phyloP scores from a whole-genome alignment of 2,888 invertebrate genomes.

The Luperina nickerlii region DNA sequence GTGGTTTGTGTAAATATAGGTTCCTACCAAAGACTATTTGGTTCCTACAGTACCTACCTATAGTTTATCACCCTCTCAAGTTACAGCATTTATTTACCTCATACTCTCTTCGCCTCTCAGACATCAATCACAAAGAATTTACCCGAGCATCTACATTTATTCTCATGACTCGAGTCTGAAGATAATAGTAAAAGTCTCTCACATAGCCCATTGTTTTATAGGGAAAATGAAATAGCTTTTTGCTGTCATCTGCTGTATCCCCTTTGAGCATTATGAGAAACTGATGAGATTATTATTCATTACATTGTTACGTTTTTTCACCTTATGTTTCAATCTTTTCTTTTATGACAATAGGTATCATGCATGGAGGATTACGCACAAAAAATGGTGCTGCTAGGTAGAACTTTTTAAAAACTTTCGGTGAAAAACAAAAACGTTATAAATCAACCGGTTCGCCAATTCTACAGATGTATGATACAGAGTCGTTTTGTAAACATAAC shows the following conservation, averaged over 20 bases:
- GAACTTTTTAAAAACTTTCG: neutral
- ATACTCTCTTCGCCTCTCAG: constrained; percentile 6
- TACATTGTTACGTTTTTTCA: constrained; percentile 35
- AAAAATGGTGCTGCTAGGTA: neutral
- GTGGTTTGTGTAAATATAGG: constrained; percentile 1
- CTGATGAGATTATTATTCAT: constrained; percentile 33
- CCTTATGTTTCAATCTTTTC: constrained; percentile 1
- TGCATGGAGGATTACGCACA: neutral
- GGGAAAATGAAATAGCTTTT: constrained; percentile 65
- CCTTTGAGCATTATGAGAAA: constrained; percentile 43
- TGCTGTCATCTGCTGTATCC: constrained; percentile 36
- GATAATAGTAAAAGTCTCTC: constrained; percentile 74
- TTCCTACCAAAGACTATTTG: neutral
- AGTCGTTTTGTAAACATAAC: constrained; percentile 73
- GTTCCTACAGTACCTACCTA: neutral
- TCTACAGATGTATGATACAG: constrained; percentile 23
- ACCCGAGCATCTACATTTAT: constrained; percentile 48
- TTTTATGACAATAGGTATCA: neutral
- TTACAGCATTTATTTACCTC: constrained; percentile 27
- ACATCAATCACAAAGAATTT: constrained; percentile 35
- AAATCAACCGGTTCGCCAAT: neutral
- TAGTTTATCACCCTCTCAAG: constrained; percentile 31
- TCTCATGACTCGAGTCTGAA: constrained; percentile 65
- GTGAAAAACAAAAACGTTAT: neutral
- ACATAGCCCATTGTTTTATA: constrained; percentile 76